phyloP scores from a whole-genome alignment of 1,140 invertebrate species.

The Polypedilum vanderplanki region DNA sequence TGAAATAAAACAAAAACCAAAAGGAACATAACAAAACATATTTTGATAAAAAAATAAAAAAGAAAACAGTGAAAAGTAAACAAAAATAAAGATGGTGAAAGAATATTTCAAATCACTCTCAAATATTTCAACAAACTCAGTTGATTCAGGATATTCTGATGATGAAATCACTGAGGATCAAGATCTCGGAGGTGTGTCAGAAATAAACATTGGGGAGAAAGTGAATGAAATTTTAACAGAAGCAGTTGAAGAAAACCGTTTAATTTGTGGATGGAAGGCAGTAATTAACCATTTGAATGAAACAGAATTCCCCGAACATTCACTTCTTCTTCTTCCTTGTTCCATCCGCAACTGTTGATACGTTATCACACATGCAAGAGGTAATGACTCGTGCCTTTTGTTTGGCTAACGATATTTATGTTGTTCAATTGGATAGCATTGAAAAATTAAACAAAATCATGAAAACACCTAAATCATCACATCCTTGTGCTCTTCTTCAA shows the following conservation, averaged over 20 bases:
- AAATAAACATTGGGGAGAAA: neutral
- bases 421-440: slow-evolving; percentile 55
- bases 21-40: slow-evolving; percentile 12
- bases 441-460: slow-evolving; percentile 48
- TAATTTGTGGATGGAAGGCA: neutral
- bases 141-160: neutral
- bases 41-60: neutral
- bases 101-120: neutral
- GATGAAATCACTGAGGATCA: neutral
- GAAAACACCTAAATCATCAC: slow-evolving; percentile 40
- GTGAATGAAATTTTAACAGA: neutral
- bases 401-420: slow-evolving; percentile 60
- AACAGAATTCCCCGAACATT: slow-evolving; percentile 47
- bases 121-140: neutral
- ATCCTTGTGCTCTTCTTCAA: slow-evolving; percentile 50
- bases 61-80: neutral
- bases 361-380: slow-evolving; percentile 60
- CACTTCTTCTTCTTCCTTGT: slow-evolving; percentile 57
- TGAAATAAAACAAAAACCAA: neutral
- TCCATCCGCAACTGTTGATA: slow-evolving; percentile 52
- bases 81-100: neutral
- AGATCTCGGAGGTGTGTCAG: neutral
- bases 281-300: slow-evolving; percentile 38
- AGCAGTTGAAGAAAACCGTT: neutral
- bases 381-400: slow-evolving; percentile 62